Evolutionary conservation across 1,140 invertebrate species (phyloP), one percentile per base, ranked within the genome.

Genomic region (Cydia fagiglandana): DNA sequence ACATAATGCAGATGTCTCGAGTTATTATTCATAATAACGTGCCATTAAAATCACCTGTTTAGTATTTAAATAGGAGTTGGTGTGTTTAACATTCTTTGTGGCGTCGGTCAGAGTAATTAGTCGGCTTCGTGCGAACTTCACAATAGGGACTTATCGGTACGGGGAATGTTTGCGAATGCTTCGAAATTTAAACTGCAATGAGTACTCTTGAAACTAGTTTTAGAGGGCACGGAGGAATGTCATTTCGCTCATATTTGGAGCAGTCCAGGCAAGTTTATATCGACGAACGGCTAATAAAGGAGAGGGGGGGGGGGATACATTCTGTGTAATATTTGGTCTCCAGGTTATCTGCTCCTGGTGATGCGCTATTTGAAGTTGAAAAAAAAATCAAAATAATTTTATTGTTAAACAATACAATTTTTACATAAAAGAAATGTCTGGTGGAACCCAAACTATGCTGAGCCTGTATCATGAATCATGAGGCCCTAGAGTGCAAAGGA

Each of bases 1-100:
- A n/a, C 56, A 61, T 24, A 61, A 61, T 61, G 56, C 56, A 61
- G 56, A 61, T 61, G 56, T n/a, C 56, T 53, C 56, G 20, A n/a
- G 56, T 38, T 34, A 66, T 38, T 66, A 66, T 38, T 66, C 64
- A 66, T 66, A 66, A 66, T 66, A n/a, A 66, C 64, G 13, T 34
- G 6, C 56, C 20, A 66, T 34, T 34, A 15, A 34, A 66, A 66
- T 66, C 64, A 66, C 64, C 28, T 38, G 64, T 66, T 66, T 38
- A n/a, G 24, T 66, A 34, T 66, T 66, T 66, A 30, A 66, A 66
- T 70, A 38, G 66, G 30, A 41, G 66, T 38, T 38, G 30, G 13
- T n/a, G 30, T 70, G 30, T 70, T 70, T 38, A 38, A 70, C 66
- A 70, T 70, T 70, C 66, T 70, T 70, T 70, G 66, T 45, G 15